These are phyloP conservation scores for Drosophila kambysellisi DNA, from an alignment of 2,888 invertebrate species.

Conservation along the genomic window DNA sequence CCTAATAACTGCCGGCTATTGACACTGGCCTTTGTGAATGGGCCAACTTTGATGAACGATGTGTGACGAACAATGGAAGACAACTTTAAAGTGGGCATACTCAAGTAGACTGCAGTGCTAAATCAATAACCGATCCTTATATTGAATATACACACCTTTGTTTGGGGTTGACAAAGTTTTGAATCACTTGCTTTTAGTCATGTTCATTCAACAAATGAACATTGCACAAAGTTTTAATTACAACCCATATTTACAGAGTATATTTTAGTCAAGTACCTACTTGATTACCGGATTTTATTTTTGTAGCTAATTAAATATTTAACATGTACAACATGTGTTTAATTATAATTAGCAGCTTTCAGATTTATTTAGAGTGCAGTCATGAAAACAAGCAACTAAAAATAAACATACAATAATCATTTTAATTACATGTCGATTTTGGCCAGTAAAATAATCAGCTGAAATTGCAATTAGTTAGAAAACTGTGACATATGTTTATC, in stretches of 20 bases:
- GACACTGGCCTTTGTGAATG: conserved; percentile 19
- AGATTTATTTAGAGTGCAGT: neutral
- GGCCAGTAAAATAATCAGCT: neutral
- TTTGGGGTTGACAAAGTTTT: neutral
- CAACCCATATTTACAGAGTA: neutral
- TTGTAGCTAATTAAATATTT: neutral
- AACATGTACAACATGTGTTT: neutral
- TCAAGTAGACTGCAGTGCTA: conserved; percentile 14
- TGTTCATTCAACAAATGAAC: neutral
- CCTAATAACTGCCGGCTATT: conserved; percentile 70
- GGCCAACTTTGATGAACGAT: conserved; percentile 21
- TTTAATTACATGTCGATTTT: neutral
- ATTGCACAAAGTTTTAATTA: conserved; percentile 8
- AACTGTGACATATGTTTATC: neutral
- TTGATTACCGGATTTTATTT: no score
- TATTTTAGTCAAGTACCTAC: conserved; percentile 4
- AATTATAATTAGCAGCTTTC: neutral
- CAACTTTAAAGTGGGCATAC: conserved; percentile 37
- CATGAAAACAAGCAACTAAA: neutral
- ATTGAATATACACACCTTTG: neutral
- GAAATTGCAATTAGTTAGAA: neutral
- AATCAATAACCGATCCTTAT: conserved; percentile 10
- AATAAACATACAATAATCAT: conserved; percentile 3
- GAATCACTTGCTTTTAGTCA: neutral
- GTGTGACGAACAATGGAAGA: conserved; percentile 25